These are phyloP conservation scores for Hedychridium roseum DNA, from an alignment of 2,888 invertebrate species.

Conservation along the genomic window DNA sequence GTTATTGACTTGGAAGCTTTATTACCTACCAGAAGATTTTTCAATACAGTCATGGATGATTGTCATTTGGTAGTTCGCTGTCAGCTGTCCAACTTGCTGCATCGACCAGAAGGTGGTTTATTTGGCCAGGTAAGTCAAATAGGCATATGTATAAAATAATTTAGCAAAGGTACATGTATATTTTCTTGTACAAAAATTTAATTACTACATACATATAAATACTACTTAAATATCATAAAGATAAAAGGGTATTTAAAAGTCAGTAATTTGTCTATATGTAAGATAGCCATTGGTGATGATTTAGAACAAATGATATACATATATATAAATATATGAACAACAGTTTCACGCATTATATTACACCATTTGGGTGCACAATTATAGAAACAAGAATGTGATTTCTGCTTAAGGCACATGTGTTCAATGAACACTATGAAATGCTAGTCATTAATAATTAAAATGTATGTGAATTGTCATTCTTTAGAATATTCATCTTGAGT, in stretches of 20 bases:
- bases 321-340: too few species aligned
- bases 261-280: constrained; percentile 9
- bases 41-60: constrained; percentile 95
- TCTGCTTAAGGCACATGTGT: constrained; percentile 26
- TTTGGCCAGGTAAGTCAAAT: constrained; percentile 82
- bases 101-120: constrained; percentile 84
- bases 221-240: constrained; percentile 33
- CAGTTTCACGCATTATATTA: too few species aligned
- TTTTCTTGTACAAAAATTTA: constrained; percentile 29
- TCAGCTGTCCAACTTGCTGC: constrained; percentile 78
- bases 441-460: too few species aligned
- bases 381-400: constrained; percentile 21
- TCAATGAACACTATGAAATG: constrained; percentile 7
- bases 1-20: constrained; percentile 96
- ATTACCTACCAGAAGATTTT: constrained; percentile 93
- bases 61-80: constrained; percentile 92
- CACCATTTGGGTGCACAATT: constrained; percentile 17
- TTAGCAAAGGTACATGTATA: constrained; percentile 22
- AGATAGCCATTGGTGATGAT: too few species aligned
- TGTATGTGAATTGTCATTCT: too few species aligned
- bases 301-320: too few species aligned
- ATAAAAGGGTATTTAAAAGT: constrained; percentile 16
- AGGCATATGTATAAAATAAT: constrained; percentile 15
- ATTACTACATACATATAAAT: constrained; percentile 30
- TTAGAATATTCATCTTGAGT: too few species aligned